A percentile compares a stretch with the other conserved stretches of the same genome.
Evolutionary conservation across 1,140 invertebrate genomes (phyloP).

Genomic region (Laupala kohalensis): DNA sequence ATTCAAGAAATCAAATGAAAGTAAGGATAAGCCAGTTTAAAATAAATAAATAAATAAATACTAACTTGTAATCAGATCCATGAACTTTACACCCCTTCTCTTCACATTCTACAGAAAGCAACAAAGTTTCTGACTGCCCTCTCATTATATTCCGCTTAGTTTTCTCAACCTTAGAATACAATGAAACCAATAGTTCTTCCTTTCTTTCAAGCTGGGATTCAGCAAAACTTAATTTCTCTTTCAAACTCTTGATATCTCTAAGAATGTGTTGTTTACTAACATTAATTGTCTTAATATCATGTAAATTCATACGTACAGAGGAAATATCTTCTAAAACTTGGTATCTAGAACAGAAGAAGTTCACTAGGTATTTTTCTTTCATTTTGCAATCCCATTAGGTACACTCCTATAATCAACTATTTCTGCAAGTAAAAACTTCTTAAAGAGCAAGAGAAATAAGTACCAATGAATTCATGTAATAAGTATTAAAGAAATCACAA

Average conservation of each 20-base stretch:
- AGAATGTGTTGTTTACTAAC: not conserved
- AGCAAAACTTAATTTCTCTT: not conserved
- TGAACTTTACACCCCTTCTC: not conserved
- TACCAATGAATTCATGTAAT: too few relatives aligned
- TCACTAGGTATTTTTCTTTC: too few relatives aligned
- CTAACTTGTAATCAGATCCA: not conserved
- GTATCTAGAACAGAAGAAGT: not conserved
- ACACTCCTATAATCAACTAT: too few relatives aligned
- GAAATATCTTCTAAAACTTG: not conserved
- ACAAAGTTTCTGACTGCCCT: not conserved
- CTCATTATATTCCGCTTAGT: not conserved
- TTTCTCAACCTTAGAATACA: not conserved
- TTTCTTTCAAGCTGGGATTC: not conserved
- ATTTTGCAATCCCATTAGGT: too few relatives aligned
- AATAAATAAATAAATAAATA: too few relatives aligned
- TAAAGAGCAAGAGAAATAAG: too few relatives aligned
- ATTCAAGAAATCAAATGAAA: too few relatives aligned
- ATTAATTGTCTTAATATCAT: not conserved
- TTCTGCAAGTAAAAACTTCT: too few relatives aligned
- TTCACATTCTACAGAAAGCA: not conserved
- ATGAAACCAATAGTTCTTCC: not conserved
- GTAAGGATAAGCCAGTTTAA: too few relatives aligned
- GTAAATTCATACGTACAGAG: not conserved
- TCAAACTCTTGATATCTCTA: not conserved
- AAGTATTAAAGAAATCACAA: too few relatives aligned